Percentiles rank a stretch among this genome's conserved stretches.
These are phyloP conservation scores for Eucidaris tribuloides DNA, from an alignment of 35 echinoderm and acorn worm genomes.

Conservation along the genomic window DNA sequence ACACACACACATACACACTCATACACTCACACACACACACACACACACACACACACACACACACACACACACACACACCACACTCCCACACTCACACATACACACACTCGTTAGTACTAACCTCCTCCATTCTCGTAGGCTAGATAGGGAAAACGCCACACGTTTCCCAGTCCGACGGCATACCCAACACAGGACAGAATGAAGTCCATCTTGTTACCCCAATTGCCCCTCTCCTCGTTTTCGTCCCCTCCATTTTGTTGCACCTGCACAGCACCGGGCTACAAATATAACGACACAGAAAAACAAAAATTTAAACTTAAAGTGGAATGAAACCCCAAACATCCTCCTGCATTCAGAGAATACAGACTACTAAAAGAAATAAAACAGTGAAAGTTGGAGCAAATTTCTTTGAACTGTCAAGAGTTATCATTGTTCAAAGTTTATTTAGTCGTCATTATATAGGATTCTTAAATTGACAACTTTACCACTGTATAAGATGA, in stretches of 20 bases:
- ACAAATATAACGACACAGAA: no score
- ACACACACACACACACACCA: neutral
- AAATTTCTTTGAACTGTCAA: no score
- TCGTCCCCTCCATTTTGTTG: slow-evolving; percentile 5
- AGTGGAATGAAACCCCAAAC: no score
- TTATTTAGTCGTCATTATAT: no score
- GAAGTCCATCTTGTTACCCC: slow-evolving; percentile 31
- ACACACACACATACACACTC: neutral
- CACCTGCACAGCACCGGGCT: slow-evolving; percentile 17
- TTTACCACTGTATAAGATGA: no score
- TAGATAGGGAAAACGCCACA: slow-evolving; percentile 19
- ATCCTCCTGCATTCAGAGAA: no score
- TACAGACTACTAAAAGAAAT: no score
- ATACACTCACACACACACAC: no score
- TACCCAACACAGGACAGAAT: slow-evolving; percentile 25
- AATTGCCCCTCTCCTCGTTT: slow-evolving; percentile 13
- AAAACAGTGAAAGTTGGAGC: no score
- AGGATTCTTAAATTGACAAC: no score
- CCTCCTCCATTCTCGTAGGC: slow-evolving; percentile 28
- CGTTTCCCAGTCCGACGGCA: slow-evolving; percentile 7
- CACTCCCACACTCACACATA: neutral
- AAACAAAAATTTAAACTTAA: no score
- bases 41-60: neutral
- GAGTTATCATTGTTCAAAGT: no score
- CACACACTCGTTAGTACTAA: neutral